Percentiles rank a stretch among this genome's conserved stretches.
Conservation (phyloP, 2,888 invertebrate genomes). For the Cantharis lateralis region DNA sequence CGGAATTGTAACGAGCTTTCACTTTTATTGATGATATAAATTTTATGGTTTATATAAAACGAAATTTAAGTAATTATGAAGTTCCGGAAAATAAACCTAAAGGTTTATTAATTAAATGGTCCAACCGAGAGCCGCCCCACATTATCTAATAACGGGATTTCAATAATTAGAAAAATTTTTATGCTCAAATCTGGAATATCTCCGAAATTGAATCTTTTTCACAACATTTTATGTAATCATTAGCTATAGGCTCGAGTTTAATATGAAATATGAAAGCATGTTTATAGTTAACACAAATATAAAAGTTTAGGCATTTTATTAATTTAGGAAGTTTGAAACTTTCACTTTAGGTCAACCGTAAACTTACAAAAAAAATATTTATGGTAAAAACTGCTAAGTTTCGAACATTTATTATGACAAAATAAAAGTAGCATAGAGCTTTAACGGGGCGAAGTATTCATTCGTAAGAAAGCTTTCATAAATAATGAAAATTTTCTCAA, state of each 20-base stretch:
- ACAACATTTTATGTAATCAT: neutral
- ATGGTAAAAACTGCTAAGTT: neutral
- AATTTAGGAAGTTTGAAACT: neutral
- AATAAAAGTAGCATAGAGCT: neutral
- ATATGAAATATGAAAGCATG: neutral
- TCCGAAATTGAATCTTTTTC: neutral
- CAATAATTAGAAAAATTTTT: neutral
- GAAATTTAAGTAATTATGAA: conserved; percentile 27
- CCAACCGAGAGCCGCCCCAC: neutral
- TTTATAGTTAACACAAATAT: neutral
- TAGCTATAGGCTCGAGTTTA: neutral
- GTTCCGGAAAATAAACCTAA: conserved; percentile 2
- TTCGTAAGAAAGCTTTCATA: neutral
- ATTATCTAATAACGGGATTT: neutral
- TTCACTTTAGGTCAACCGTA: neutral
- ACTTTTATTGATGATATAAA: conserved; percentile 28
- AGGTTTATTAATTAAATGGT: neutral
- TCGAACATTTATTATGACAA: neutral
- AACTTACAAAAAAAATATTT: neutral
- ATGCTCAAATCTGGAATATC: neutral
- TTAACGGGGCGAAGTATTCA: neutral
- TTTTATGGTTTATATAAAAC: conserved; percentile 27
- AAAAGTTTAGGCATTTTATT: neutral
- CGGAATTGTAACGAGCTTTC: conserved; percentile 31
- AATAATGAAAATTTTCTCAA: neutral